Base-by-base conservation (phyloP, 2,888 invertebrate species). In the Ichneumon xanthorius region DNA sequence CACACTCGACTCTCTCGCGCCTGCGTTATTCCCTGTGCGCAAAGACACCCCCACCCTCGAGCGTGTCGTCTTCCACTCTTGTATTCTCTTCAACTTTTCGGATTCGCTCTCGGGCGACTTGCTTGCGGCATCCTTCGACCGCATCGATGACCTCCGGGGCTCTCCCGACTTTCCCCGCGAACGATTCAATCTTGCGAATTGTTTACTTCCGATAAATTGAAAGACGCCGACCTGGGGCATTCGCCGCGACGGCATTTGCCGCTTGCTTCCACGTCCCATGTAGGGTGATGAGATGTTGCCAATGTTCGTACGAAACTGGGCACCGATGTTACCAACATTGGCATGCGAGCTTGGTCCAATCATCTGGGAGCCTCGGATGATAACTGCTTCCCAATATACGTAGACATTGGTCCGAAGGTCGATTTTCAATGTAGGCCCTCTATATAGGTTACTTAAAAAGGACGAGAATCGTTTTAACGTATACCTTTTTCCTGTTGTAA, bases 101-200 rank as follows among this genome's bases (percentile, higher is more conserved):
- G 33, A 50, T 48, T 16, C 81, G 75, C 53, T 78, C 55, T 30
- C 33, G 48, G 22, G 55, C 33, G 22, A n/a, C 30, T 63, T 53
- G 4, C 33, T 33, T 45, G 37, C 53, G 70, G 68, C 75, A 65
- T 79, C 50, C 75, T 58, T 65, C 58, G 26, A n/a, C 68, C 70
- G 37, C 48, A 22, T 63, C 19, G 70, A 55, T 48, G 71, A 80
- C 48, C 61, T 50, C 58, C 33, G 58, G 58, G 61, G 40, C 11
- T 40, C 68, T 45, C 45, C 65, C 61, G 33, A 78, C 78, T 75
- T 76, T 80, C 65, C 58, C 79, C 26, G 65, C 76, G 67, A 79
- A 79, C 79, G 82, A 85, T 80, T 85, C 82, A 79, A 85, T 85
- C 82, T 77, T 50, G 61, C 33, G 68, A 82, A 85, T 79, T 85